These are phyloP conservation scores for Monochamus alternatus DNA, from an alignment of 2,888 invertebrate genomes.

Conservation along the genomic window DNA sequence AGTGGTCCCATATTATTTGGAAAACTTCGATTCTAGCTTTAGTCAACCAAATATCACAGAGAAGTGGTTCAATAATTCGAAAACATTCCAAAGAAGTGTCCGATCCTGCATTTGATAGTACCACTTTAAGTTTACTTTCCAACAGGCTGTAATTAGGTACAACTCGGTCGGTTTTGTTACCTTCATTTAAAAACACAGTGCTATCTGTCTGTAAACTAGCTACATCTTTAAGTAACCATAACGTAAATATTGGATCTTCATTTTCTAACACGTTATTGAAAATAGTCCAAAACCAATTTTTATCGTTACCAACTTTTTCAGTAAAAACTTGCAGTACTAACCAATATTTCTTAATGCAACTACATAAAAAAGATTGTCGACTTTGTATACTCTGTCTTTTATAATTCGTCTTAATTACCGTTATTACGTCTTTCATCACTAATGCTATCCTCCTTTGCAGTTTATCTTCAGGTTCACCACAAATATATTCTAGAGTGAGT, in stretches of 20 bases:
- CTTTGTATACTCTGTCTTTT: constrained; percentile 37
- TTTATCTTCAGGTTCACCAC: constrained; percentile 44
- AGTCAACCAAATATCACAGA: constrained; percentile 63
- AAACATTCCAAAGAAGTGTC: constrained; percentile 58
- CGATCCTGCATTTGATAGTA: constrained; percentile 50
- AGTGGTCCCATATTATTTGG: constrained; percentile 67
- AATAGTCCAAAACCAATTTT: constrained; percentile 62
- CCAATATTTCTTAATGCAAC: constrained; percentile 63
- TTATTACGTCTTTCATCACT: constrained; percentile 59
- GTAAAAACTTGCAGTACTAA: constrained; percentile 59
- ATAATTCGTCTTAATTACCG: constrained; percentile 56
- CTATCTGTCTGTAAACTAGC: constrained; percentile 56
- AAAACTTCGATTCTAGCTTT: constrained; percentile 64
- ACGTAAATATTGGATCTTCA: constrained; percentile 58
- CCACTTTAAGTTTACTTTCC: constrained; percentile 59
- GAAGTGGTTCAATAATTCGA: constrained; percentile 59
- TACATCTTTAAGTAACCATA: constrained; percentile 62
- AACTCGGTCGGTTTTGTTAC: constrained; percentile 47
- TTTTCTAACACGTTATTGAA: constrained; percentile 60
- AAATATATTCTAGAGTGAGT: constrained; percentile 49
- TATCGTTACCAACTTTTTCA: constrained; percentile 50
- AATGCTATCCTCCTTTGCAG: constrained; percentile 49
- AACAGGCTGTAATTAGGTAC: constrained; percentile 61
- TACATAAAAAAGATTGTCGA: constrained; percentile 56
- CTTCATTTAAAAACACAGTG: constrained; percentile 46